A percentile compares a stretch with the other conserved stretches of the same genome.
These are phyloP conservation scores for Limnephilus auricula DNA, from an alignment of 2,888 invertebrate species.

Conservation along the genomic window DNA sequence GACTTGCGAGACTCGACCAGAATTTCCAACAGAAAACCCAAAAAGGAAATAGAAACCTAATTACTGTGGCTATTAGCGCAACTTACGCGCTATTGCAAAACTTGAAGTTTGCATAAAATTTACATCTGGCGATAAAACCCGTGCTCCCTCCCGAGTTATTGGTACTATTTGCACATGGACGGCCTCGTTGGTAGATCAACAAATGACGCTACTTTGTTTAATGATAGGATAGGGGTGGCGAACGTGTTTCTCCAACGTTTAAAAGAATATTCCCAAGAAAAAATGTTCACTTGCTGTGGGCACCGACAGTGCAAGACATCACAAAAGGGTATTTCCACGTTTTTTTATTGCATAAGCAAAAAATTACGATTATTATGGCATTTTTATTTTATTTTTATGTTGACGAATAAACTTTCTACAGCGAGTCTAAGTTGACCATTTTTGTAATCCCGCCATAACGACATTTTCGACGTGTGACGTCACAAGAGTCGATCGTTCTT, in stretches of 20 bases:
- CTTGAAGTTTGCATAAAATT: slow-evolving; percentile 22
- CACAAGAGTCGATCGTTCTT: no score
- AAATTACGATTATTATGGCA: no score
- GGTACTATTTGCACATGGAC: not conserved
- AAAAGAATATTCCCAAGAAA: not conserved
- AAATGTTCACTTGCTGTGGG: not conserved
- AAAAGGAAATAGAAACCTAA: not conserved
- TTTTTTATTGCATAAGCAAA: no score
- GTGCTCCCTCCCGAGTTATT: slow-evolving; percentile 12
- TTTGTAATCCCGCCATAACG: no score
- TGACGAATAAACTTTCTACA: no score
- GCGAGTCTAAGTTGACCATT: no score
- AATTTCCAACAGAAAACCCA: not conserved
- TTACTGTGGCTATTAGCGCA: not conserved
- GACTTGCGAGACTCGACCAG: not conserved
- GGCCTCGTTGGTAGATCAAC: not conserved
- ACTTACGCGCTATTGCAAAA: slow-evolving; percentile 11
- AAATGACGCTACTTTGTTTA: not conserved
- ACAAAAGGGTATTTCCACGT: no score
- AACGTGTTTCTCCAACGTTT: not conserved
- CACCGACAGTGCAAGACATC: no score
- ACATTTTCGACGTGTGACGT: no score
- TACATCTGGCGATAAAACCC: slow-evolving; percentile 7
- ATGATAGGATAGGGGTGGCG: not conserved
- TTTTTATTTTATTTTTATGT: no score